These are phyloP conservation scores for Lagopus leucura DNA, from an alignment of 2,113 vertebrate genomes.

Conservation along the genomic window DNA sequence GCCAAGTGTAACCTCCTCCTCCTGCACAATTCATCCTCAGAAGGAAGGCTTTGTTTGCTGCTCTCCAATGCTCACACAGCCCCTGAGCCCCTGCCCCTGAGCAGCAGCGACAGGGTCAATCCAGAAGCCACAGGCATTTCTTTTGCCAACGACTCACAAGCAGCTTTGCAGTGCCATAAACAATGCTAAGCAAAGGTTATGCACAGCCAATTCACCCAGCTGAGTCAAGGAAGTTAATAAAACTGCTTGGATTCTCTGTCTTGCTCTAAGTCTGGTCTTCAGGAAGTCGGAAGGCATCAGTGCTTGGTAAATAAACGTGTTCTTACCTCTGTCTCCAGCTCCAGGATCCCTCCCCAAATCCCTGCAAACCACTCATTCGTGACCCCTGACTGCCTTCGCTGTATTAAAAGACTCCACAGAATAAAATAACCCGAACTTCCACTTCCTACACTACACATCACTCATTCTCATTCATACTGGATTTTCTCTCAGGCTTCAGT, in stretches of 20 bases:
- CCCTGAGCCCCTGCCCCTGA: neutral
- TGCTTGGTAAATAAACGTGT: accelerated
- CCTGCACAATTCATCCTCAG: neutral
- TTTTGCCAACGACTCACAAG: neutral
- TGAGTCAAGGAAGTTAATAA: neutral
- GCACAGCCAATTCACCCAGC: neutral
- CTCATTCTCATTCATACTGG: neutral
- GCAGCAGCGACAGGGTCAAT: neutral
- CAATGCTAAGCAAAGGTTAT: constrained; percentile 12
- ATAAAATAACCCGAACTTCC: neutral
- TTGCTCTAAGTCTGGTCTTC: neutral
- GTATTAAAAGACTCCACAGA: neutral
- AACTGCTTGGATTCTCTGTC: neutral
- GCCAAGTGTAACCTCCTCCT: neutral
- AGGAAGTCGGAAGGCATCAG: neutral
- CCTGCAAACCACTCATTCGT: neutral
- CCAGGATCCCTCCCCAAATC: neutral
- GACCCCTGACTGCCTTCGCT: neutral
- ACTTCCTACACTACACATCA: neutral
- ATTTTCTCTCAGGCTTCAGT: neutral
- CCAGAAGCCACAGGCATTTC: neutral
- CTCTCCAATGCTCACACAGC: neutral
- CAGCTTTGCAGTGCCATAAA: neutral
- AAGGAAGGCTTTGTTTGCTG: neutral
- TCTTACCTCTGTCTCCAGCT: neutral